Percentiles rank a stretch among this genome's conserved stretches.
Evolutionary conservation across 2,888 invertebrate genomes (phyloP).

Genomic region (Ephialtes manifestator): DNA sequence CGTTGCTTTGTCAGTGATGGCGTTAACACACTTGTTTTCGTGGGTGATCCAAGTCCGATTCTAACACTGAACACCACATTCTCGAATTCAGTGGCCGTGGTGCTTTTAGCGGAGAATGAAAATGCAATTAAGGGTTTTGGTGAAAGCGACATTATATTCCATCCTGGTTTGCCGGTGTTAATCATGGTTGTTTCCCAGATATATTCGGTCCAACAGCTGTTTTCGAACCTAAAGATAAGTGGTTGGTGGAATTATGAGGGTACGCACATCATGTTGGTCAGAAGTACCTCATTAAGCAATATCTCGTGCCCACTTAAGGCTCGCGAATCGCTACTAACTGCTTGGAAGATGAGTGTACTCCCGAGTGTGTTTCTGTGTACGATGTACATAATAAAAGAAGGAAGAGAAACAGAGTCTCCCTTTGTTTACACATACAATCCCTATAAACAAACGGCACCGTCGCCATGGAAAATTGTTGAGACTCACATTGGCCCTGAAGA

Average conservation of each 20-base stretch:
- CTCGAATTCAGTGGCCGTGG: not conserved
- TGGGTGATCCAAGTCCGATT: not conserved
- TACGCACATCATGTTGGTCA: not conserved
- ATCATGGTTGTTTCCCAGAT: not conserved
- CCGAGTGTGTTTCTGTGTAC: not conserved
- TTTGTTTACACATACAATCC: conserved; percentile 2
- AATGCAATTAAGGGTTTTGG: too few relatives aligned
- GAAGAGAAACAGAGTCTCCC: not conserved
- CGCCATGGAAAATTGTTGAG: conserved; percentile 9
- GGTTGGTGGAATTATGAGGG: not conserved
- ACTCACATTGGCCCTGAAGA: not conserved
- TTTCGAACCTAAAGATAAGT: not conserved
- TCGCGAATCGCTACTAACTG: conserved; percentile 4
- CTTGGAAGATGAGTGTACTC: not conserved
- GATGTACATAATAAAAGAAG: not conserved
- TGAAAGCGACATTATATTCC: not conserved
- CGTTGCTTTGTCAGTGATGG: not conserved
- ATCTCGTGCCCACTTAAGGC: not conserved
- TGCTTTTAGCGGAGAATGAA: not conserved
- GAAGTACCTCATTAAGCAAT: not conserved
- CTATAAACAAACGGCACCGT: not conserved
- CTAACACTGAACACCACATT: not conserved
- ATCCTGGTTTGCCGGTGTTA: not conserved
- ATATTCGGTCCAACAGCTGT: not conserved
- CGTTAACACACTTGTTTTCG: not conserved